Percentiles rank a stretch among this genome's conserved stretches.
These are phyloP conservation scores for Leptocoma aspasia DNA, from an alignment of 2,113 vertebrate genomes.

Conservation along the genomic window DNA sequence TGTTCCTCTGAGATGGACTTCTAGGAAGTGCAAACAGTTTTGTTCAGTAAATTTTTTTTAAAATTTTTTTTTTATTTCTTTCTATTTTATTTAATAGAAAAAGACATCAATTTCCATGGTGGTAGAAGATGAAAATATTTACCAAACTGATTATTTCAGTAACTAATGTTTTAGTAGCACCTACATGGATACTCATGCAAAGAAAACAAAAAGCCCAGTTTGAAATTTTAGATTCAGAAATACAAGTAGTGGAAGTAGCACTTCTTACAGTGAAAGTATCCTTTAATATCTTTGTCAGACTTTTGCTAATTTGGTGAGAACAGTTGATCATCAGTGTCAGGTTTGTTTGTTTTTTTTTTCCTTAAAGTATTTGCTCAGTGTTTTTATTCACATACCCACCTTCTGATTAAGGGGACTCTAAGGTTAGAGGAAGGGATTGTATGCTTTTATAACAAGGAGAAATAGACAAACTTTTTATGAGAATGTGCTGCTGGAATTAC, in stretches of 20 bases:
- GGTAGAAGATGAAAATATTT: not conserved
- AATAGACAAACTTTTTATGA: not conserved
- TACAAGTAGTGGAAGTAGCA: not conserved
- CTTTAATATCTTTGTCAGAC: not conserved
- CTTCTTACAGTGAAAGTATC: not conserved
- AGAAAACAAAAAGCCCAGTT: not conserved
- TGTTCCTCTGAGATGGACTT: not conserved
- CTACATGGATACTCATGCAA: not conserved
- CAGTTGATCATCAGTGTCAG: not conserved
- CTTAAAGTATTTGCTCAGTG: not conserved
- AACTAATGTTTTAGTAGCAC: not conserved
- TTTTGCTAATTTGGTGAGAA: not conserved
- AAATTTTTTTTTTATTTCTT: too few species aligned
- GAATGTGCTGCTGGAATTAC: not conserved
- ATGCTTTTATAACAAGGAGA: not conserved
- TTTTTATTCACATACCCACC: not conserved
- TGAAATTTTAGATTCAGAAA: not conserved
- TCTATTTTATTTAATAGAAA: not conserved
- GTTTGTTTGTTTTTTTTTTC: not conserved
- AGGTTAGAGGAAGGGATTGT: not conserved
- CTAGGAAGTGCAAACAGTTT: not conserved
- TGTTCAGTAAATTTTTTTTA: not conserved
- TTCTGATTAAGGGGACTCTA: not conserved
- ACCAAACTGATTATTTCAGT: not conserved
- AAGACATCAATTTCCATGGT: not conserved